Conservation (phyloP, 2,888 invertebrate species). For the Pomacea canaliculata region DNA sequence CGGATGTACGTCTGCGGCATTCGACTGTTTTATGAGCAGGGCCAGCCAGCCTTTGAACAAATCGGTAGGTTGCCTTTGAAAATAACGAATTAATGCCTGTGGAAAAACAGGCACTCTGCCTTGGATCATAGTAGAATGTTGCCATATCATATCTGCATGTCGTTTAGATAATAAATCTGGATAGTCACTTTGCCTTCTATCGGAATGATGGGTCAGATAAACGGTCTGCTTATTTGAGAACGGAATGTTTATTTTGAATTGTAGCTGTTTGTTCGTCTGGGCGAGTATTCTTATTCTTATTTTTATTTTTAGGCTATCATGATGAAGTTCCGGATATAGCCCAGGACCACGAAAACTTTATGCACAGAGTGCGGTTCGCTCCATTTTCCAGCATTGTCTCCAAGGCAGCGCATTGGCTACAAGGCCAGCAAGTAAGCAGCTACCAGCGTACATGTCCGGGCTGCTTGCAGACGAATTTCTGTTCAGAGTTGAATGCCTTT, state of each 20-base stretch:
- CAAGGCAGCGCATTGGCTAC: conserved; percentile 25
- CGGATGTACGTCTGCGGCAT: conserved; percentile 25
- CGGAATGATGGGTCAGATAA: too few species aligned
- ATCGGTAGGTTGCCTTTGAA: neutral
- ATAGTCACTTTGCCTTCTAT: too few species aligned
- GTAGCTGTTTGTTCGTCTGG: too few species aligned
- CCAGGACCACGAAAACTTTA: conserved; percentile 18
- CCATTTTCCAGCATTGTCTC: conserved; percentile 20
- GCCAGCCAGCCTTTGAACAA: conserved; percentile 33
- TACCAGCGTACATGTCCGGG: too few species aligned
- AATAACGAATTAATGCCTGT: conserved; percentile 8
- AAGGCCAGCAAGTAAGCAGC: conserved; percentile 24
- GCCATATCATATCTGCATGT: too few species aligned
- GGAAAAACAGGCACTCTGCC: conserved; percentile 14
- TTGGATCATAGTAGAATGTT: too few species aligned
- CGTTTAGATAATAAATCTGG: too few species aligned
- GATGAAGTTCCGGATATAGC: conserved; percentile 25
- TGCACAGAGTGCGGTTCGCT: conserved; percentile 26
- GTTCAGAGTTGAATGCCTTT: too few species aligned
- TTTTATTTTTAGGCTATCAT: conserved; percentile 25
- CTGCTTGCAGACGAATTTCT: too few species aligned
- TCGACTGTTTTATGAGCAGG: conserved; percentile 33
- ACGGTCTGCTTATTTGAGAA: too few species aligned
- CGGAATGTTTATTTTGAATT: too few species aligned
- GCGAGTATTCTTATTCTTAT: neutral